Evolutionary conservation across 2,888 invertebrate genomes (phyloP).

Genomic region (Scaptomyza reducta): DNA sequence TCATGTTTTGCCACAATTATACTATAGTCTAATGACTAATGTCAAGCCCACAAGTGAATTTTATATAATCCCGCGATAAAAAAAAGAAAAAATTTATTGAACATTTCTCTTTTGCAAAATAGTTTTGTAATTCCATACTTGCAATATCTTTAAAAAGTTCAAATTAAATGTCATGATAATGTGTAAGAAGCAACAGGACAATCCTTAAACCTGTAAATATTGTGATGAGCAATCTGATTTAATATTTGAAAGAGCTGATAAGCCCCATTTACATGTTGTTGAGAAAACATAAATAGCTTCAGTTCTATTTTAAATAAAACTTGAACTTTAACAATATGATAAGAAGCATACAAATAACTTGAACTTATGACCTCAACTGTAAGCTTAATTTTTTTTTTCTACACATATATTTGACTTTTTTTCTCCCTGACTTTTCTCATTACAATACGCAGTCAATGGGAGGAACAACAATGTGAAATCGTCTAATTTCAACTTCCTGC

Average conservation of each 20-base stretch:
- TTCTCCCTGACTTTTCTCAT: conserved; percentile 4
- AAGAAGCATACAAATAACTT: conserved; percentile 2
- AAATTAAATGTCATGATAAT: neutral
- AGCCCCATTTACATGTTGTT: too few species aligned
- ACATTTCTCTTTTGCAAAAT: neutral
- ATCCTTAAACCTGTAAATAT: conserved; percentile 1
- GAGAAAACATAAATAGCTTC: neutral
- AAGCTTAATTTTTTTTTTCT: conserved; percentile 6
- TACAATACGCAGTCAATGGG: conserved; percentile 18
- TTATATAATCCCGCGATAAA: neutral
- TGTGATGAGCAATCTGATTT: neutral
- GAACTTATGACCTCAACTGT: conserved; percentile 26
- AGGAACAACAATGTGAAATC: conserved; percentile 15
- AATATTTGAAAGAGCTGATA: neutral
- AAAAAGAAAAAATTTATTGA: neutral
- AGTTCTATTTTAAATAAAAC: neutral
- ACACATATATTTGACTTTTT: conserved; percentile 16
- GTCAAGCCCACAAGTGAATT: neutral
- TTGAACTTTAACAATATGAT: neutral
- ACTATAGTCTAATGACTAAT: neutral
- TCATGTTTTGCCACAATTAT: neutral
- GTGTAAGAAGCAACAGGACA: neutral
- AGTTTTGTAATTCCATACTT: neutral
- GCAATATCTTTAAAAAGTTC: neutral
- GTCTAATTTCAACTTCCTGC: conserved; percentile 67